Percentiles rank a stretch among this genome's conserved stretches.
phyloP scores from a whole-genome alignment of 2,797 vertebrate species.

The Nasua narica region DNA sequence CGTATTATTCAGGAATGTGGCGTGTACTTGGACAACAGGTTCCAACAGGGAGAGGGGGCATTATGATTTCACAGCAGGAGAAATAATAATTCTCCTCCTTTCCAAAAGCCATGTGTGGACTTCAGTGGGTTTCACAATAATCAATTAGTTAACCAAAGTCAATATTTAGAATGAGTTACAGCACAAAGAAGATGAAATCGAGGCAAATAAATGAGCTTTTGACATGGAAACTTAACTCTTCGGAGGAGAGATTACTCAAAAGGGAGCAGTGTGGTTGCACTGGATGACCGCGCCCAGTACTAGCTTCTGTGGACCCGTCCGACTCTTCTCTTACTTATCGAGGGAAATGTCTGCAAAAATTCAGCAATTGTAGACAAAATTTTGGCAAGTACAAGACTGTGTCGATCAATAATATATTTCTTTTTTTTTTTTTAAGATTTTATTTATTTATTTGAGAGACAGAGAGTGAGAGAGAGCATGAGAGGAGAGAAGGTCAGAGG shows the following conservation, averaged over 20 bases:
- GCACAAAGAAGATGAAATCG: not conserved
- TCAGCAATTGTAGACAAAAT: not conserved
- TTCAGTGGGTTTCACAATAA: slow-evolving; percentile 12
- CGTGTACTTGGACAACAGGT: not conserved
- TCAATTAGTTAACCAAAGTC: slow-evolving; percentile 46
- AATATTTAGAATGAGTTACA: slow-evolving; percentile 53
- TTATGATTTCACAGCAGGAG: slow-evolving; percentile 8
- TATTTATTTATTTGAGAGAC: too few relatives aligned
- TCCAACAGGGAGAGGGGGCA: not conserved
- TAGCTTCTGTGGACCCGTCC: not conserved
- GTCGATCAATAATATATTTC: not conserved
- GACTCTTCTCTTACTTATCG: slow-evolving; percentile 17
- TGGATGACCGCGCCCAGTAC: not conserved
- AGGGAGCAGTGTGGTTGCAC: not conserved
- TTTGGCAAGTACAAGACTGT: not conserved
- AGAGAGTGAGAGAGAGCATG: too few relatives aligned
- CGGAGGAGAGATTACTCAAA: not conserved
- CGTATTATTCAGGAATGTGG: not conserved
- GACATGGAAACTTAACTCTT: not conserved
- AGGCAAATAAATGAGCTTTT: not conserved
- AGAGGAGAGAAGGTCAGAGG: too few relatives aligned
- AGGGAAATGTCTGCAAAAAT: not conserved
- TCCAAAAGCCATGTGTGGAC: slow-evolving; percentile 21
- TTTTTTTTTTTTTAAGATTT: too few relatives aligned
- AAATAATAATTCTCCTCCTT: not conserved